These are phyloP conservation scores for Tiliacea citrago DNA, from an alignment of 2,888 invertebrate species.

Conservation along the genomic window DNA sequence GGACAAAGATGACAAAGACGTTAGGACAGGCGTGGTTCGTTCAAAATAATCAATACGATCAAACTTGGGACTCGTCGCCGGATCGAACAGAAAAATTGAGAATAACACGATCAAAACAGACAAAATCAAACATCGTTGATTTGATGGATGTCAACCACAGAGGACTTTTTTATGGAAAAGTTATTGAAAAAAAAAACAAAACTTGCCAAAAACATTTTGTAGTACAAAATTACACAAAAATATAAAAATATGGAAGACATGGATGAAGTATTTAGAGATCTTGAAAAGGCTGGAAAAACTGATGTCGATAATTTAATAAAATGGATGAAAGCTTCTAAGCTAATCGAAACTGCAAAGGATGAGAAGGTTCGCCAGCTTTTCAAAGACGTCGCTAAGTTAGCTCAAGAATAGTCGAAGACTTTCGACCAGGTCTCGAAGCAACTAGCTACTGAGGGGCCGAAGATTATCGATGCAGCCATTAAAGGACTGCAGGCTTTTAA, in stretches of 20 bases:
- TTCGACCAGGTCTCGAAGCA: background rate
- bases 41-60: background rate
- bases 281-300: constrained; percentile 29
- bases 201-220: background rate
- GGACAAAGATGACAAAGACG: background rate
- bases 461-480: constrained; percentile 18
- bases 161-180: too few species aligned
- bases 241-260: background rate
- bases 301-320: constrained; percentile 27
- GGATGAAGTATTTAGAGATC: constrained; percentile 14
- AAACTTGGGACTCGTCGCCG: background rate
- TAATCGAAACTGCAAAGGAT: background rate
- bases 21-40: background rate
- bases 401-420: constrained; percentile 10
- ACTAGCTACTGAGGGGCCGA: background rate
- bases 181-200: too few species aligned
- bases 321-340: constrained; percentile 35
- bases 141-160: background rate
- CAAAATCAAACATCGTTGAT: too few species aligned
- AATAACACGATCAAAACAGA: background rate
- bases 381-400: background rate
- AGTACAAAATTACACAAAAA: too few species aligned
- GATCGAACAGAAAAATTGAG: background rate
- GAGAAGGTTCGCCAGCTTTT: constrained; percentile 11
- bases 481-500: constrained; percentile 13